phyloP scores from a whole-genome alignment of 2,888 invertebrate species.

The Dryocosmus kuriphilus region DNA sequence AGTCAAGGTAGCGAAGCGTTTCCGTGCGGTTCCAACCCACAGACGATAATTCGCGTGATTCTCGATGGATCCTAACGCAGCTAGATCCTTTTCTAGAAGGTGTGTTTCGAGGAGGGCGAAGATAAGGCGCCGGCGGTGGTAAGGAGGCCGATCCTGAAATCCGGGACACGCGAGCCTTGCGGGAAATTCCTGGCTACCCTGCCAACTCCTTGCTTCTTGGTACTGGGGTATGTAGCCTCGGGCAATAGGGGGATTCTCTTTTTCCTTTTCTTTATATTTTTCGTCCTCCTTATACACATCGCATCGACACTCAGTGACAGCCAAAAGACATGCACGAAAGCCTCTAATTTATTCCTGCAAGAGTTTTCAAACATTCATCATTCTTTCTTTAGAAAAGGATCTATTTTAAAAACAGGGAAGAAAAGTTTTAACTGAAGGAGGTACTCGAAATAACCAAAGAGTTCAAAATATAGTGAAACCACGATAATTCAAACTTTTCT shows the following conservation, averaged over 20 bases:
- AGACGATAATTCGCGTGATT: conserved; percentile 69
- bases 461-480: too few species aligned
- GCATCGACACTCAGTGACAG: not conserved
- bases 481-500: too few species aligned
- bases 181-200: conserved; percentile 74
- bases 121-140: conserved; percentile 63
- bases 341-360: not conserved
- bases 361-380: not conserved
- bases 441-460: too few species aligned
- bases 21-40: conserved; percentile 61
- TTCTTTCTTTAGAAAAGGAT: not conserved
- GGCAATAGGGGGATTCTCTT: conserved; percentile 42
- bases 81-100: conserved; percentile 68
- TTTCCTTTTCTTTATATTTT: conserved; percentile 57
- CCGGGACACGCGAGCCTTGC: conserved; percentile 76
- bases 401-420: too few species aligned
- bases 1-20: conserved; percentile 55
- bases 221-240: conserved; percentile 59
- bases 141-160: conserved; percentile 66
- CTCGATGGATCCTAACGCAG: conserved; percentile 65
- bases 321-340: not conserved
- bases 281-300: conserved; percentile 49
- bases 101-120: conserved; percentile 64
- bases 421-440: too few species aligned
- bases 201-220: conserved; percentile 66